A percentile compares a stretch with the other conserved stretches of the same genome.
Evolutionary conservation across 2,888 invertebrate species (phyloP).

Genomic region (Margaritifera margaritifera): DNA sequence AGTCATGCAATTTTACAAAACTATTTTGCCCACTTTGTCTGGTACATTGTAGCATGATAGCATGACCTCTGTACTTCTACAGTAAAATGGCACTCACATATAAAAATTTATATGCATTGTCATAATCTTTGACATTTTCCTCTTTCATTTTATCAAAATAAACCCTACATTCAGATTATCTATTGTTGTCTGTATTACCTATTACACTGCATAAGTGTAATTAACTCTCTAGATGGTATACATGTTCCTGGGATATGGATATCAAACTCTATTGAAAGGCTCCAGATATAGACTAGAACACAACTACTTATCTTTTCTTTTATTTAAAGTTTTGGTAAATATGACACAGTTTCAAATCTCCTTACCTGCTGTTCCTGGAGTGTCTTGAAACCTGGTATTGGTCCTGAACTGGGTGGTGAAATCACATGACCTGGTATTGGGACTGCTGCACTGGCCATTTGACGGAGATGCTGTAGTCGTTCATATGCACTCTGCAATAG

Average conservation of each 20-base stretch:
- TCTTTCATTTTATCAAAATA: too few relatives aligned
- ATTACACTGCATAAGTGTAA: too few relatives aligned
- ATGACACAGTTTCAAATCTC: not conserved
- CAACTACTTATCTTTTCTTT: not conserved
- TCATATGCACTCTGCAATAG: slow-evolving; percentile 26
- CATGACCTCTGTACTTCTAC: too few relatives aligned
- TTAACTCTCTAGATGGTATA: not conserved
- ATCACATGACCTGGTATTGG: not conserved
- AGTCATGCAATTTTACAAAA: too few relatives aligned
- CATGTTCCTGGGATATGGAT: not conserved
- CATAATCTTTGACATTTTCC: too few relatives aligned
- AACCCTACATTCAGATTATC: too few relatives aligned
- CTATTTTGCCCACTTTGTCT: too few relatives aligned
- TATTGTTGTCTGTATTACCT: too few relatives aligned
- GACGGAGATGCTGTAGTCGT: slow-evolving; percentile 9
- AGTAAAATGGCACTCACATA: too few relatives aligned
- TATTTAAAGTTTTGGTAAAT: not conserved
- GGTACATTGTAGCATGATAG: too few relatives aligned
- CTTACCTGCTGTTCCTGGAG: slow-evolving; percentile 63
- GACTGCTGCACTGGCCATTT: slow-evolving; percentile 5
- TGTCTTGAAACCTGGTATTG: slow-evolving; percentile 60
- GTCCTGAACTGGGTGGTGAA: slow-evolving; percentile 43
- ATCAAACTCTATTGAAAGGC: not conserved
- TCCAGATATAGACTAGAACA: not conserved
- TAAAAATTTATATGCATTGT: too few relatives aligned